Percentiles rank a stretch among this genome's conserved stretches.
Evolutionary conservation across 2,888 invertebrate genomes (phyloP).

Genomic region (Cheilosia urbana): DNA sequence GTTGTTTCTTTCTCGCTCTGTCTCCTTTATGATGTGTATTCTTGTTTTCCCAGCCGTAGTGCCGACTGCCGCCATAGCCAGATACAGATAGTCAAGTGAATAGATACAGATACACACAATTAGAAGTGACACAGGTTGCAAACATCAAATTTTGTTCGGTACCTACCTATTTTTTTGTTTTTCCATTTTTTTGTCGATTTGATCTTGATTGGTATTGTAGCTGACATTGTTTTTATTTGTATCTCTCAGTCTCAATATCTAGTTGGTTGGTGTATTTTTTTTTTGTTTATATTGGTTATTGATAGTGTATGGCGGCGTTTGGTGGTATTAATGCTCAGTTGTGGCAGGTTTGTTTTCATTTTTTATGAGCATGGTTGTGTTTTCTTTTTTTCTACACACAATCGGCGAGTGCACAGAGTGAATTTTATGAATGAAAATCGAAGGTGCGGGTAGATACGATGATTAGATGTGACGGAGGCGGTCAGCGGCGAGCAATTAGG

Average conservation of each 20-base stretch:
- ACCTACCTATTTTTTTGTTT: no score
- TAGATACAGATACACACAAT: conserved; percentile 39
- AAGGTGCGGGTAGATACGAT: conserved; percentile 33
- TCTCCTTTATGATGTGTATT: neutral
- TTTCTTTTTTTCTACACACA: conserved; percentile 47
- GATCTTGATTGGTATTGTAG: conserved; percentile 68
- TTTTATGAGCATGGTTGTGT: conserved; percentile 8
- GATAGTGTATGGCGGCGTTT: conserved; percentile 49
- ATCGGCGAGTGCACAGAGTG: conserved; percentile 29
- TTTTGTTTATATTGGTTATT: conserved; percentile 57
- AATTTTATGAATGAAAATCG: conserved; percentile 73
- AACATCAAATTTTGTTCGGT: conserved; percentile 50
- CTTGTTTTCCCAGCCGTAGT: conserved; percentile 28
- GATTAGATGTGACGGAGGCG: neutral
- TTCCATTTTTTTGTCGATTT: conserved; percentile 7
- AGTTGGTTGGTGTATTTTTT: conserved; percentile 33
- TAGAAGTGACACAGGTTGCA: conserved; percentile 72
- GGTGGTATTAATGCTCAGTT: conserved; percentile 25
- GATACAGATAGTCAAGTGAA: conserved; percentile 31
- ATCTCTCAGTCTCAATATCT: conserved; percentile 51
- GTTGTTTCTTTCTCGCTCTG: conserved; percentile 14
- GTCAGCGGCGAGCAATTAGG: no score
- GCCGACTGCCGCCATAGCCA: conserved; percentile 20
- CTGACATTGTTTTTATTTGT: conserved; percentile 62
- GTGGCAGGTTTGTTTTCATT: conserved; percentile 23